Percentiles rank a stretch among this genome's conserved stretches.
Evolutionary conservation across 2,113 vertebrate species (phyloP).

Genomic region (Fulmarus glacialis): DNA sequence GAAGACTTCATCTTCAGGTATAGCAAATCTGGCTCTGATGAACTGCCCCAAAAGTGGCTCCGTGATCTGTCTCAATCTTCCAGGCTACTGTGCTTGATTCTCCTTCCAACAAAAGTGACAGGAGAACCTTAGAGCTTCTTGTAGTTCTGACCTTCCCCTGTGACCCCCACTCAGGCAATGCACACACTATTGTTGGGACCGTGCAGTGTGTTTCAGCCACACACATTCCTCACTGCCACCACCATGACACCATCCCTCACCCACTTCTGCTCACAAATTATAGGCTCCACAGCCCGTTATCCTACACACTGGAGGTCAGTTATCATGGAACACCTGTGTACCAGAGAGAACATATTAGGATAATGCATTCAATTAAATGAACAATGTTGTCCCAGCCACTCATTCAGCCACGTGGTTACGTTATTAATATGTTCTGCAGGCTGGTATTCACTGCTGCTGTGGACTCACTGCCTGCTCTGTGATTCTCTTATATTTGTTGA

Average conservation of each 20-base stretch:
- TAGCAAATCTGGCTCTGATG: not conserved
- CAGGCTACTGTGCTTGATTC: not conserved
- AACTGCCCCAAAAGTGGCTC: not conserved
- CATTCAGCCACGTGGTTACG: not conserved
- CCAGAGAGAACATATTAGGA: not conserved
- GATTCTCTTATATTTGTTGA: not conserved
- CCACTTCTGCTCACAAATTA: not conserved
- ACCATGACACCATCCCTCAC: not conserved
- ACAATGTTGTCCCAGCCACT: not conserved
- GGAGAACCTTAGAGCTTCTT: not conserved
- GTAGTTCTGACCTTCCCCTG: not conserved
- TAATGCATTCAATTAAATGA: constrained; percentile 18
- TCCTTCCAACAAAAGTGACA: not conserved
- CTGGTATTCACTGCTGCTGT: not conserved
- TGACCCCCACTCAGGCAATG: not conserved
- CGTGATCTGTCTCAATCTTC: not conserved
- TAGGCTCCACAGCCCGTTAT: not conserved
- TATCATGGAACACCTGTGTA: not conserved
- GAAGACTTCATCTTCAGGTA: not conserved
- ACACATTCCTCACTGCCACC: not conserved
- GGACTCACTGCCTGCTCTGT: not conserved
- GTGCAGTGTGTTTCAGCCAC: not conserved
- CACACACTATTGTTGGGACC: not conserved
- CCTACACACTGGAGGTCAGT: not conserved
- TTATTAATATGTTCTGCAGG: constrained; percentile 26